Conservation (phyloP, 2,888 invertebrate genomes). For the Anagyrus pseudococci region DNA sequence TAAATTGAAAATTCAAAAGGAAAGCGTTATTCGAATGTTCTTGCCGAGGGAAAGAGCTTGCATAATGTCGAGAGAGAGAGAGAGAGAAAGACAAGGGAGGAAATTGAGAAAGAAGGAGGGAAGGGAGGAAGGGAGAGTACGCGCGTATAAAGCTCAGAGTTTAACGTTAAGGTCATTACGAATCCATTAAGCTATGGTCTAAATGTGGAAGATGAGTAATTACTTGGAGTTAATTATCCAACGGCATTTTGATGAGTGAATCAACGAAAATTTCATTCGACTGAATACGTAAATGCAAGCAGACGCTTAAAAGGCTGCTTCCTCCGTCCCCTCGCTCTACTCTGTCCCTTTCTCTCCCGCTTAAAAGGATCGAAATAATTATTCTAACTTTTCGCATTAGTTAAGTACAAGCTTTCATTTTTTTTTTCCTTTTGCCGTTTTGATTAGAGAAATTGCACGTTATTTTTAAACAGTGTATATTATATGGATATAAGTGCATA, state of each 20-base stretch:
- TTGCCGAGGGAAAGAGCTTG: constrained; percentile 15
- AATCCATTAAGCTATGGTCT: constrained; percentile 39
- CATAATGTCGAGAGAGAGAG: constrained; percentile 26
- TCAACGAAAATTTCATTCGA: constrained; percentile 31
- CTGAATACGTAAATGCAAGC: constrained; percentile 3
- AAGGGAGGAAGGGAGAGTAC: no score
- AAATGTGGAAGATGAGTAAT: constrained; percentile 47
- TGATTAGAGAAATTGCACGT: background rate
- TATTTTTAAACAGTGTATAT: background rate
- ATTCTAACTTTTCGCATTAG: constrained; percentile 9
- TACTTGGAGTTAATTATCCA: constrained; percentile 43
- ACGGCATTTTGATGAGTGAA: constrained; percentile 37
- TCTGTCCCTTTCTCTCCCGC: no score
- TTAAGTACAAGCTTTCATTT: background rate
- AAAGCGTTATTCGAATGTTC: no score
- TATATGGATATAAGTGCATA: background rate
- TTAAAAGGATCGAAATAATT: constrained; percentile 20
- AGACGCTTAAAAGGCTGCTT: no score
- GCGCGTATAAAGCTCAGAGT: no score
- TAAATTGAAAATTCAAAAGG: no score
- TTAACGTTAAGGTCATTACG: constrained; percentile 33
- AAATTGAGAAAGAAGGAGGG: constrained; percentile 5
- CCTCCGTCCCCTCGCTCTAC: no score
- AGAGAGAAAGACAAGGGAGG: constrained; percentile 15
- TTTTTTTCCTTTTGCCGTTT: background rate